Evolutionary conservation across 2,113 vertebrate species (phyloP), one percentile per base, ranked within the genome.

Genomic region (Chaenogobius annularis): DNA sequence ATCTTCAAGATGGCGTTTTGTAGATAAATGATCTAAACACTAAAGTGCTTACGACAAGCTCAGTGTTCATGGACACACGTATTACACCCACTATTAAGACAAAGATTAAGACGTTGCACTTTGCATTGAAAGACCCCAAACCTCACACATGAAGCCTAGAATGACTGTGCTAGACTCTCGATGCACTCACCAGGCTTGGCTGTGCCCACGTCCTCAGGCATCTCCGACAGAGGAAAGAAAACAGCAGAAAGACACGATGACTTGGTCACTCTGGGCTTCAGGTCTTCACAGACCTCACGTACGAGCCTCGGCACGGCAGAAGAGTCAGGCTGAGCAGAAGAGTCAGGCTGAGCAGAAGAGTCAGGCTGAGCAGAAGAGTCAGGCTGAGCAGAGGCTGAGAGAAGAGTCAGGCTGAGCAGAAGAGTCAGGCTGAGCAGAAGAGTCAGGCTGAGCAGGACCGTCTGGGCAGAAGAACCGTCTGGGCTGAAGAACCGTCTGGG

Each of bases 101-200:
- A 20, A 6, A 37, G 13, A 47, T 31, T 2, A 0, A 31, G 11
- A 59, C 0, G n/a, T 31, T 70, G 43, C 65, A 55, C 7, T 11
- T 0, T 48, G 65, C 72, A 69, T 43, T 44, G 58, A 69, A 4
- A 56, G 5, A 2, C 1, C 26, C 12, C 17, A 50, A 52, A 59
- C 52, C 19, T 15, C 1, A 4, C 48, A n/a, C 48, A 4, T 50
- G 6, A 9, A 17, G 5, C 47, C 14, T 6, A 48, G 37, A 19
- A 9, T 5, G 40, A 13, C 26, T 0, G 10, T 1, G 26, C 26
- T 17, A 12, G 44, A 12, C 10, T 1, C 0, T 0, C n/a, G 7
- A 9, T 22, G 1, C 7, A 19, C 81, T 92, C 81, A 94, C 93
- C 93, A 58, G 91, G 86, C 72, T 93, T 94, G 61, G 90, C 80